phyloP scores from a whole-genome alignment of 1,140 invertebrate species.

The Wiebesia pumilae region DNA sequence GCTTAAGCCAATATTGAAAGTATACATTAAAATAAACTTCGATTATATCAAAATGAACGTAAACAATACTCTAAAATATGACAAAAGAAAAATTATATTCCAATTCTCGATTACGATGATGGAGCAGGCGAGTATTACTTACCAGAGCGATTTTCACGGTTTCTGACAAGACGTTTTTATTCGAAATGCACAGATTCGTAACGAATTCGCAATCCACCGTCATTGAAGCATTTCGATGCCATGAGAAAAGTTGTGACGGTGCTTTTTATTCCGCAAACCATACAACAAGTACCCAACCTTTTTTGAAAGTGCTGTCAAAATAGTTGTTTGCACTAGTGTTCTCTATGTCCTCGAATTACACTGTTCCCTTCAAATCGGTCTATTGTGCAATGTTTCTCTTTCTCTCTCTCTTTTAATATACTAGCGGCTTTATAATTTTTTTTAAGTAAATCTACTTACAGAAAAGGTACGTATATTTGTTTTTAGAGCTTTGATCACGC shows the following conservation, averaged over 20 bases:
- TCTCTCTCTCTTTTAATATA: too few relatives aligned
- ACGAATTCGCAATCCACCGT: neutral
- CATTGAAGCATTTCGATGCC: conserved; percentile 13
- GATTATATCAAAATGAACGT: too few relatives aligned
- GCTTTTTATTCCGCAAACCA: conserved; percentile 5
- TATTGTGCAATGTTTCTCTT: too few relatives aligned
- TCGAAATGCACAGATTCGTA: neutral
- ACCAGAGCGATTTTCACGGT: neutral
- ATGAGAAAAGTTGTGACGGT: neutral
- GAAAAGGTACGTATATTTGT: too few relatives aligned
- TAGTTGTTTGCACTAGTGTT: neutral
- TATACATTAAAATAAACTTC: too few relatives aligned
- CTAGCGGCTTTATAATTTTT: too few relatives aligned
- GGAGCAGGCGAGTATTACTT: neutral
- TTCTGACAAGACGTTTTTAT: neutral
- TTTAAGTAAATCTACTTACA: too few relatives aligned
- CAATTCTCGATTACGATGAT: neutral
- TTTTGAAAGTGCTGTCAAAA: neutral
- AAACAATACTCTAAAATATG: neutral
- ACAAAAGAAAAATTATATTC: neutral
- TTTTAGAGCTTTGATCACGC: too few relatives aligned
- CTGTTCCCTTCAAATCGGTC: too few relatives aligned
- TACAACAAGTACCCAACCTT: neutral
- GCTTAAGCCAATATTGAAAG: too few relatives aligned
- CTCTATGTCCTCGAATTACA: neutral